Evolutionary conservation across 2,888 invertebrate species (phyloP).

Genomic region (Lymantria monacha): DNA sequence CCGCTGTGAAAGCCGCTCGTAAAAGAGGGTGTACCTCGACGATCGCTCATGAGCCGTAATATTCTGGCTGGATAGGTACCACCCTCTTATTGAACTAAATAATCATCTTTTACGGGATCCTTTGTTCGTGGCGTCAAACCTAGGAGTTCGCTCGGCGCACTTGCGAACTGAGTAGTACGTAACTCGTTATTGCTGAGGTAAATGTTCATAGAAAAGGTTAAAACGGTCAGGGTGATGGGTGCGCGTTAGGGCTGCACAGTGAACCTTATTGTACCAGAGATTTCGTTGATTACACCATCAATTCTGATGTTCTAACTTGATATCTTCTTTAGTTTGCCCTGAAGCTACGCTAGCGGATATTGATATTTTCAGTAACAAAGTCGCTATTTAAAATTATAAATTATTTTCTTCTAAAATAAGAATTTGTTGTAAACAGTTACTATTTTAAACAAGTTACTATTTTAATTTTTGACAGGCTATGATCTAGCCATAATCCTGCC

Average conservation of each 20-base stretch:
- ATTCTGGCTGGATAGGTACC: conserved; percentile 22
- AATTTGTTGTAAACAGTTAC: too few relatives aligned
- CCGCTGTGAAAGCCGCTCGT: conserved; percentile 23
- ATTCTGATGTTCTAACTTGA: too few relatives aligned
- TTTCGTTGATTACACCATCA: too few relatives aligned
- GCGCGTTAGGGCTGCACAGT: neutral
- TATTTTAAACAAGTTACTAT: too few relatives aligned
- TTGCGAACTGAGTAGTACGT: conserved; percentile 3
- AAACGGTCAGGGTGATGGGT: conserved; percentile 19
- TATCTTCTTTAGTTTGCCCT: too few relatives aligned
- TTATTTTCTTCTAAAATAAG: too few relatives aligned
- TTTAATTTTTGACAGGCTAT: too few relatives aligned
- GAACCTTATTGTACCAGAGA: too few relatives aligned
- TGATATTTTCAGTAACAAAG: too few relatives aligned
- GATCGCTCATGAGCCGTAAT: conserved; percentile 14
- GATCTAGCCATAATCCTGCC: too few relatives aligned
- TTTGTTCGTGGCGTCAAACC: conserved; percentile 22
- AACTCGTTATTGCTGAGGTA: conserved; percentile 9
- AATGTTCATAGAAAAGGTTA: conserved; percentile 33
- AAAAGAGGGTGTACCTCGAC: conserved; percentile 11
- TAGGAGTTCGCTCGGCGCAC: conserved; percentile 6
- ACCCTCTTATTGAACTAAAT: conserved; percentile 26
- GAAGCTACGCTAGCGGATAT: too few relatives aligned
- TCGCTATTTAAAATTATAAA: too few relatives aligned
- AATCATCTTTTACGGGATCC: conserved; percentile 19